Evolutionary conservation across 2,113 vertebrate genomes (phyloP).

Genomic region (Hystrix brachyura): DNA sequence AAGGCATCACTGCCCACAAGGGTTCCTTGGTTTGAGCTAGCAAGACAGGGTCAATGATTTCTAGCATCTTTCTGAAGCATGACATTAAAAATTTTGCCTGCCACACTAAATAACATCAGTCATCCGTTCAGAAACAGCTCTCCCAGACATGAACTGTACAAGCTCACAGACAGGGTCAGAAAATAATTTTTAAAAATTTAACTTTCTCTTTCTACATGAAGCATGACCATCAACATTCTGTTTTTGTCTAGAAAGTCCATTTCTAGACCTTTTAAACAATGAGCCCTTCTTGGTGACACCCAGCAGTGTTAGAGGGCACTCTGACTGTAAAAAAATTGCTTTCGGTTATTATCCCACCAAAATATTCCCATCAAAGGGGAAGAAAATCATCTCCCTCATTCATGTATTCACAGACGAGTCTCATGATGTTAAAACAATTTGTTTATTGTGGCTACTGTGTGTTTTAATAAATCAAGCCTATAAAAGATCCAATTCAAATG

Average conservation of each 20-base stretch:
- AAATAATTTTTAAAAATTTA: background rate
- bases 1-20: background rate
- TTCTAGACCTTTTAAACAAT: background rate
- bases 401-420: slow-evolving; percentile 18
- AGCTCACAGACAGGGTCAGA: background rate
- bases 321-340: slow-evolving; percentile 12
- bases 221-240: background rate
- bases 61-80: background rate
- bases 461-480: slow-evolving; percentile 56
- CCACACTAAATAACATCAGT: background rate
- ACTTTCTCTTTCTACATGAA: background rate
- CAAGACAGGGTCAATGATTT: background rate
- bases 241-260: slow-evolving; percentile 42
- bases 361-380: background rate
- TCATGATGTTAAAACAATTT: background rate
- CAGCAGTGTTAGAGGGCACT: background rate
- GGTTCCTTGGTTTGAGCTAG: background rate
- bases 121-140: background rate
- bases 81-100: background rate
- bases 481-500: background rate
- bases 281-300: background rate
- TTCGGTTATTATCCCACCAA: background rate
- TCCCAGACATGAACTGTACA: background rate
- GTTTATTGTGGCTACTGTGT: background rate
- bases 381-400: background rate